phyloP scores from a whole-genome alignment of 1,140 invertebrate genomes.

The Drosophila lacteicornis region DNA sequence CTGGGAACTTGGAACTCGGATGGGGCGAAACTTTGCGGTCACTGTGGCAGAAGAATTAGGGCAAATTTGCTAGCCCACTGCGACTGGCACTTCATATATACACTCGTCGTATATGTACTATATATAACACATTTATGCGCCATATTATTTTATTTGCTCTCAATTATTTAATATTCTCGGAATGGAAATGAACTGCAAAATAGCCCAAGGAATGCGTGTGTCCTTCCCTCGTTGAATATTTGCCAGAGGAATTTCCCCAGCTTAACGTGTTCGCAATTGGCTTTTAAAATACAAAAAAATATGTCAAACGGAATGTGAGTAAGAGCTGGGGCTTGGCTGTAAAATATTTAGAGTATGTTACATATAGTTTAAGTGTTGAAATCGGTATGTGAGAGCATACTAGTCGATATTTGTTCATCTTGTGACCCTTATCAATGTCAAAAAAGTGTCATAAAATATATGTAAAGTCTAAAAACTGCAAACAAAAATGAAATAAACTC shows the following conservation, averaged over 20 bases:
- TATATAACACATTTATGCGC: slow-evolving; percentile 27
- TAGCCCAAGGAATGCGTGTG: slow-evolving; percentile 19
- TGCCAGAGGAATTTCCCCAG: slow-evolving; percentile 15
- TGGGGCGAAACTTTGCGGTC: slow-evolving; percentile 45
- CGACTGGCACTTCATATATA: slow-evolving; percentile 16
- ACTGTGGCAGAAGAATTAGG: slow-evolving; percentile 52
- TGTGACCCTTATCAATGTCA: slow-evolving; percentile 43
- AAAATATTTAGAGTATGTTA: slow-evolving; percentile 16
- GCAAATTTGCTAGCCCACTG: slow-evolving; percentile 24
- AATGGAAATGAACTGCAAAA: slow-evolving; percentile 33
- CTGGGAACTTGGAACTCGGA: slow-evolving; percentile 10
- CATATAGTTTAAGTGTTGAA: not conserved
- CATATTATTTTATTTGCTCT: slow-evolving; percentile 39
- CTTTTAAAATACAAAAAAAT: slow-evolving; percentile 1
- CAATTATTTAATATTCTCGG: slow-evolving; percentile 36
- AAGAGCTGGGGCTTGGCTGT: not conserved
- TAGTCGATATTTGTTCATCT: slow-evolving; percentile 9
- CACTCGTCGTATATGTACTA: slow-evolving; percentile 7
- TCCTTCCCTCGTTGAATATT: not conserved
- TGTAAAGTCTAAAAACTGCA: not conserved
- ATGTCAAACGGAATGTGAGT: slow-evolving; percentile 1
- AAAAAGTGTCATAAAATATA: slow-evolving; percentile 1
- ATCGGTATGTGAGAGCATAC: not conserved
- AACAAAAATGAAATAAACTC: not conserved
- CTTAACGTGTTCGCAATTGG: slow-evolving; percentile 8